These are phyloP conservation scores for Onychorhynchus coronatus DNA, from an alignment of 2,113 vertebrate genomes.

Conservation along the genomic window DNA sequence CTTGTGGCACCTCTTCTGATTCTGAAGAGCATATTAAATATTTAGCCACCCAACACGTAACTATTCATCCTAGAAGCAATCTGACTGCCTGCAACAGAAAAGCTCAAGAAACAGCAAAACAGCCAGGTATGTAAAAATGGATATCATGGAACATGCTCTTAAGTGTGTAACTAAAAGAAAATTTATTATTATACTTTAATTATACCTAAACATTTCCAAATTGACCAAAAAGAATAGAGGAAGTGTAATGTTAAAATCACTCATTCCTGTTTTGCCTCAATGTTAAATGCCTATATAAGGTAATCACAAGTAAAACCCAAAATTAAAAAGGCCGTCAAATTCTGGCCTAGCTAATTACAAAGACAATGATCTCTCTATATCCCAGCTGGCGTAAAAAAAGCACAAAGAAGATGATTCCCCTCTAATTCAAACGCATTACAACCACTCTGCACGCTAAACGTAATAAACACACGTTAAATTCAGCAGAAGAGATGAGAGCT, in stretches of 20 bases:
- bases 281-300: background rate
- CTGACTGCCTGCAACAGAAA: background rate
- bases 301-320: background rate
- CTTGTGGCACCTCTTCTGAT: background rate
- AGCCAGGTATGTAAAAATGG: background rate
- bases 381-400: background rate
- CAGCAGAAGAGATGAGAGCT: constrained; percentile 10
- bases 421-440: background rate
- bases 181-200: background rate
- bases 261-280: background rate
- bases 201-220: background rate
- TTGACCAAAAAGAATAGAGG: background rate
- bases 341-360: background rate
- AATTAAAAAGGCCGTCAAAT: background rate
- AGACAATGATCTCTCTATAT: background rate
- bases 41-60: background rate
- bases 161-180: background rate
- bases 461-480: background rate
- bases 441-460: background rate
- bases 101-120: background rate
- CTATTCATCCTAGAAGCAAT: background rate
- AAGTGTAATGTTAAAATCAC: background rate
- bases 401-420: background rate
- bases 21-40: background rate
- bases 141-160: background rate